Percentiles rank a stretch among this genome's conserved stretches.
phyloP scores from a whole-genome alignment of 2,888 invertebrate genomes.

The Tribolium freemani region DNA sequence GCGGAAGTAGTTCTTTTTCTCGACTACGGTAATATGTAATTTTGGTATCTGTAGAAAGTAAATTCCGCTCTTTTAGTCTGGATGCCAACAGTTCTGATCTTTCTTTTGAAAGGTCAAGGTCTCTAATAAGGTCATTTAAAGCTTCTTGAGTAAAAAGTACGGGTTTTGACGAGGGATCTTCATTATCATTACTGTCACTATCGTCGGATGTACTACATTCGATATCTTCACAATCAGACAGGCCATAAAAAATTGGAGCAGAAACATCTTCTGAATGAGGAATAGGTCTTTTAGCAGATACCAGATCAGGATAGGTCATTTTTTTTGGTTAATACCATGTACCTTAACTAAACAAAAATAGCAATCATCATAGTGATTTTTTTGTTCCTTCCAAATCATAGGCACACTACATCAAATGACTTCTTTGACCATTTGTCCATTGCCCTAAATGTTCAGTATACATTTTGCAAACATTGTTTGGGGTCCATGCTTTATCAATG shows the following conservation, averaged over 20 bases:
- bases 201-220: too few species aligned
- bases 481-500: background rate
- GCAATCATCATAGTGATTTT: conserved; percentile 56
- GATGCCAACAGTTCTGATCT: conserved; percentile 49
- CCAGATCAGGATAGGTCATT: background rate
- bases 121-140: conserved; percentile 49
- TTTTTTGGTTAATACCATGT: conserved; percentile 19
- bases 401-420: conserved; percentile 52
- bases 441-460: background rate
- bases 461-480: conserved; percentile 42
- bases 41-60: conserved; percentile 30
- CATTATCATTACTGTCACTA: background rate
- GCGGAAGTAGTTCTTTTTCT: conserved; percentile 40
- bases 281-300: too few species aligned
- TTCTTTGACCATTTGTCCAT: background rate
- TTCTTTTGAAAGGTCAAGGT: conserved; percentile 48
- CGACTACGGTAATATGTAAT: conserved; percentile 23
- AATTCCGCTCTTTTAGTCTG: conserved; percentile 45
- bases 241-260: too few species aligned
- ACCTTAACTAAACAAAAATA: conserved; percentile 55
- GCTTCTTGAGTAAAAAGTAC: conserved; percentile 37
- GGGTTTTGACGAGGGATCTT: too few species aligned
- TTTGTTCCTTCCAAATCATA: conserved; percentile 56
- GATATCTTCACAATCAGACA: too few species aligned
- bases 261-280: too few species aligned